Conservation (phyloP, 2,113 vertebrate species). For the Diglossa brunneiventris region DNA sequence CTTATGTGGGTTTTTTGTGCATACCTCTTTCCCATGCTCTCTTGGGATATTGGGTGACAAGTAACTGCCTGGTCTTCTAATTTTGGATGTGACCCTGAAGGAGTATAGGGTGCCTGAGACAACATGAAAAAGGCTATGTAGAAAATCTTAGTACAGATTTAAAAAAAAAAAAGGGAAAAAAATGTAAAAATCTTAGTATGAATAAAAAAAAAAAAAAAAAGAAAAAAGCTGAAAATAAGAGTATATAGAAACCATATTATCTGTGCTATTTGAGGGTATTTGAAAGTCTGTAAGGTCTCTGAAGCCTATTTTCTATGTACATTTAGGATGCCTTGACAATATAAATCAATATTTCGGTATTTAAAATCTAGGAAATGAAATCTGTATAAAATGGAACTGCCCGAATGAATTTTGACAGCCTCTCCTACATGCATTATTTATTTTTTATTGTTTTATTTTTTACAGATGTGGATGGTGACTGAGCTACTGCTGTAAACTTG, state of each 20-base stretch:
- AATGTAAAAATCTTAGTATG: no score
- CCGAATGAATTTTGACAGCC: background rate
- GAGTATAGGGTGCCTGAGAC: background rate
- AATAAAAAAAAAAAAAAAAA: no score
- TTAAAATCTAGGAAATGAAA: slow-evolving; percentile 41
- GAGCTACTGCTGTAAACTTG: background rate
- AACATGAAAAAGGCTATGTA: background rate
- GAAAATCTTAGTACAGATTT: background rate
- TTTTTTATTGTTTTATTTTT: slow-evolving; percentile 36
- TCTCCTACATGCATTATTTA: slow-evolving; percentile 20
- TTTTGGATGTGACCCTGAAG: background rate
- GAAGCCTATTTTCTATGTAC: background rate
- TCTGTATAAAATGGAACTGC: background rate
- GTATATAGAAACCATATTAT: background rate
- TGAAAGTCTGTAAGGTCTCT: background rate
- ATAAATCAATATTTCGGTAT: slow-evolving; percentile 15
- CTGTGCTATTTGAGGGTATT: background rate
- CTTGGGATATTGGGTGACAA: background rate
- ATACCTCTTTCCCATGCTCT: background rate
- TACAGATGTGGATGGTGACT: background rate
- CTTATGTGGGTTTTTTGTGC: background rate
- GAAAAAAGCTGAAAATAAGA: background rate
- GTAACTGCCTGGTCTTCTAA: background rate
- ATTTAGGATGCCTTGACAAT: background rate
- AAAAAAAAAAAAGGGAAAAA: no score